phyloP scores from a whole-genome alignment of 2,113 vertebrate genomes.

The Castor canadensis region DNA sequence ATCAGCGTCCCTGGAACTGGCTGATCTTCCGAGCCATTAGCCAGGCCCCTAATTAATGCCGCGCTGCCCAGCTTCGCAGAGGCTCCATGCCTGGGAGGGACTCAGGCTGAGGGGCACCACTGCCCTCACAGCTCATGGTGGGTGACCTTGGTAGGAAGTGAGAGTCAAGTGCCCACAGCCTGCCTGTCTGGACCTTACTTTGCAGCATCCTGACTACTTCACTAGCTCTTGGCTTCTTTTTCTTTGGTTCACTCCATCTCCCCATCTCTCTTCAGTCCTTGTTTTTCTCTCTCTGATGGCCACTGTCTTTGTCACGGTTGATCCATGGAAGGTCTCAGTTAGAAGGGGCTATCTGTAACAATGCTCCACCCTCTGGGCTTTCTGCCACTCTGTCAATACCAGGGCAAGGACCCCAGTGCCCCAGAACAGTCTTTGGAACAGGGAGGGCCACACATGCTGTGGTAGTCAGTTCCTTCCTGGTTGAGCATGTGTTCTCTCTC shows the following conservation, averaged over 20 bases:
- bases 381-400: not conserved
- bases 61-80: slow-evolving; percentile 81
- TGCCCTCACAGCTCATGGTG: rapidly evolving
- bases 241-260: not conserved
- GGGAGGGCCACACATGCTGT: rapidly evolving
- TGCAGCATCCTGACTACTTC: rapidly evolving
- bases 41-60: slow-evolving; percentile 93
- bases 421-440: not conserved
- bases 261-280: not conserved
- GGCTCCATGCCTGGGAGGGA: not conserved
- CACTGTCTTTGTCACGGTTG: not conserved
- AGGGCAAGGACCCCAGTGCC: not conserved
- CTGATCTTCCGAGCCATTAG: slow-evolving; percentile 99
- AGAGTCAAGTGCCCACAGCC: not conserved
- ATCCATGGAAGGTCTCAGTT: not conserved
- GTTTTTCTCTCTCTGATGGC: not conserved
- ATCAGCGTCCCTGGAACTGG: slow-evolving; percentile 96
- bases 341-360: not conserved
- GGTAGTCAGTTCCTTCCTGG: not conserved
- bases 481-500: rapidly evolving
- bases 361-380: not conserved
- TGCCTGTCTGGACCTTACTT: not conserved
- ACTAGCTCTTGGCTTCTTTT: not conserved
- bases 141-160: slow-evolving; percentile 43
- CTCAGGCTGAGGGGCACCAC: not conserved